Evolutionary conservation across 2,113 vertebrate species (phyloP).

Genomic region (Myiagra hebetior): DNA sequence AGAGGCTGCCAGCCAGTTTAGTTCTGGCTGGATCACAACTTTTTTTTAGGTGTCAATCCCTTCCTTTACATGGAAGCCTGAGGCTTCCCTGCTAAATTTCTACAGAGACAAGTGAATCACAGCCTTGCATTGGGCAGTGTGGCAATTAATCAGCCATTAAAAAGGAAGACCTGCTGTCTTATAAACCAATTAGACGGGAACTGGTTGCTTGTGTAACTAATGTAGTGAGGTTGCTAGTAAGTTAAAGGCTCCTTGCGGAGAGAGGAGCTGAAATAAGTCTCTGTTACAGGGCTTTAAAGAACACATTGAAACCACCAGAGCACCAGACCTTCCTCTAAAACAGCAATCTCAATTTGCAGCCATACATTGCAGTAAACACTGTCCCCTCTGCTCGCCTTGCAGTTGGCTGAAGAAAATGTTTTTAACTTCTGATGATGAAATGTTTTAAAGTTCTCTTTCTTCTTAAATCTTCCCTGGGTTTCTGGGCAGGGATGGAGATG

Average conservation of each 20-base stretch:
- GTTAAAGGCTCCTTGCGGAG: not conserved
- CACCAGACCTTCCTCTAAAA: not conserved
- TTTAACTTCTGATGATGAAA: not conserved
- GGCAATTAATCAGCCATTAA: slow-evolving; percentile 51
- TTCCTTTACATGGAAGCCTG: not conserved
- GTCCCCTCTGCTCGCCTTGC: not conserved
- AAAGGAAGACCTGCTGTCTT: slow-evolving; percentile 48
- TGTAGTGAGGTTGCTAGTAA: slow-evolving; percentile 29
- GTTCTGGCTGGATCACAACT: not conserved
- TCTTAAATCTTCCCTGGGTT: not conserved
- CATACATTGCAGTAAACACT: not conserved
- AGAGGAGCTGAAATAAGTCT: not conserved
- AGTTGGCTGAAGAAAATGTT: not conserved
- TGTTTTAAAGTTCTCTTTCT: not conserved
- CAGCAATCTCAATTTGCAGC: not conserved
- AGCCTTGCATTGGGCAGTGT: not conserved
- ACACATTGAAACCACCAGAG: not conserved
- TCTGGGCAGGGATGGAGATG: not conserved
- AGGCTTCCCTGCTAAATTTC: not conserved
- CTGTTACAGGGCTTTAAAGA: not conserved
- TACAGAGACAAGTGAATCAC: not conserved
- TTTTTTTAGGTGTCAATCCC: not conserved
- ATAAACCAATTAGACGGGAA: slow-evolving; percentile 49
- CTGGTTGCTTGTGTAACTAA: slow-evolving; percentile 44
- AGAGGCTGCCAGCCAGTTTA: not conserved